Evolutionary conservation across 1,140 invertebrate species (phyloP).

Genomic region (Euura lappo): DNA sequence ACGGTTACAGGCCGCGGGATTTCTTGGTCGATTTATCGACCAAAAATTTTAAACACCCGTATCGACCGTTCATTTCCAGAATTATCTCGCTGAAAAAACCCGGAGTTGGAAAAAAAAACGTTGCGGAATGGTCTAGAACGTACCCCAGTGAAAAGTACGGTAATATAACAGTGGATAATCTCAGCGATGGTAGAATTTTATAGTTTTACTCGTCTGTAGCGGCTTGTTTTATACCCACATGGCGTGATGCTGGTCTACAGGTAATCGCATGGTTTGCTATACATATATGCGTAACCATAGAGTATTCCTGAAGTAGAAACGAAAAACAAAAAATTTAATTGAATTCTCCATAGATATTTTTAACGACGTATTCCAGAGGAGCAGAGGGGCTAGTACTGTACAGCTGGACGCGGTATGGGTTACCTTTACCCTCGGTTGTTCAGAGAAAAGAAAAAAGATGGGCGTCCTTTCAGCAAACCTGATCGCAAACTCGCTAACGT

Average conservation of each 20-base stretch:
- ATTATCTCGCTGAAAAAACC: no score
- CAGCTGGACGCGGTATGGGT: no score
- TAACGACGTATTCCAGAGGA: neutral
- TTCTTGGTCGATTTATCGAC: no score
- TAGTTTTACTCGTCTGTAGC: neutral
- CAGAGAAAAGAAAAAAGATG: neutral
- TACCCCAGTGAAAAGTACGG: neutral
- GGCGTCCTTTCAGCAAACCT: conserved; percentile 5
- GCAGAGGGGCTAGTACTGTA: no score
- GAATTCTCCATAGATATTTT: neutral
- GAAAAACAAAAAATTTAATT: conserved; percentile 2
- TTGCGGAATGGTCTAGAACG: no score
- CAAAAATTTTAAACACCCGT: no score
- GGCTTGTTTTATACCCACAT: neutral
- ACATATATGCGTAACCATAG: neutral
- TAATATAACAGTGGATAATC: neutral
- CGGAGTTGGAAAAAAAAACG: no score
- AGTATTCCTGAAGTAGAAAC: neutral
- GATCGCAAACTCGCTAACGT: neutral
- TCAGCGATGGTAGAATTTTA: neutral
- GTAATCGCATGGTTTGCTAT: neutral
- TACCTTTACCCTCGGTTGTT: neutral
- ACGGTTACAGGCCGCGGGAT: neutral
- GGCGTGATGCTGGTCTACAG: neutral
- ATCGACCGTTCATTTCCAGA: no score